Evolutionary conservation across 2,113 vertebrate genomes (phyloP), one percentile per base, ranked within the genome.

Genomic region (Procavia capensis): DNA sequence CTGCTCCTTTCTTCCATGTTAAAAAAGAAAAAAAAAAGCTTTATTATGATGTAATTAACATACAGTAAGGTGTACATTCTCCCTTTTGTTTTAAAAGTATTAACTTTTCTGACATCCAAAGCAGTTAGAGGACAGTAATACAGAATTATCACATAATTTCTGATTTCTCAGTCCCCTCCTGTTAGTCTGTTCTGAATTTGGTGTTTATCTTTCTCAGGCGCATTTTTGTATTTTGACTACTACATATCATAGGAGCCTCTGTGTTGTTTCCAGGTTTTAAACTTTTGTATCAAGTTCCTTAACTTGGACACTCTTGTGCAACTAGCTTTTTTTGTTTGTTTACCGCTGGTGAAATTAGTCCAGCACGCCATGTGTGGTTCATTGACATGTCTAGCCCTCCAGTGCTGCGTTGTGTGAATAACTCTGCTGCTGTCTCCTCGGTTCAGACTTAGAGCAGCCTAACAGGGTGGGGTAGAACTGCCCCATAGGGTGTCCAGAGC

Each of bases 301-400:
- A 22, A 50, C 47, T 5, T 43, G 61, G 61, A 31, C 10, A 5
- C 36, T 25, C n/a, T 64, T 24, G 31, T 17, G 82, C 45, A 39
- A 9, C 74, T 29, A 39, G 24, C 83, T 47, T 66, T 68, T 54
- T 39, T 29, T 29, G 14, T 61, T 27, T 47, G 50, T 36, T 75
- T 27, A 31, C 24, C 4, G 31, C 19, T 1, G 3, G 29, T 61
- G 54, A 20, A 50, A 29, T 27, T 4, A 1, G 0, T 9, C 22
- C 24, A 11, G 10, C 39, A 36, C 29, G 45, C 10, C 25, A 4
- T 11, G 6, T 34, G 20, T n/a, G 57, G 11, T 41, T 50, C 34
- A 20, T 16, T 63, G 2, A 0, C 10, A 25, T 34, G n/a, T 20
- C 76, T 61, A 64, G 74, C 59, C 20, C 0, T 88, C 6, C 31